Evolutionary conservation across 2,888 invertebrate genomes (phyloP), one percentile per base, ranked within the genome.

Genomic region (Plebejus melissa): DNA sequence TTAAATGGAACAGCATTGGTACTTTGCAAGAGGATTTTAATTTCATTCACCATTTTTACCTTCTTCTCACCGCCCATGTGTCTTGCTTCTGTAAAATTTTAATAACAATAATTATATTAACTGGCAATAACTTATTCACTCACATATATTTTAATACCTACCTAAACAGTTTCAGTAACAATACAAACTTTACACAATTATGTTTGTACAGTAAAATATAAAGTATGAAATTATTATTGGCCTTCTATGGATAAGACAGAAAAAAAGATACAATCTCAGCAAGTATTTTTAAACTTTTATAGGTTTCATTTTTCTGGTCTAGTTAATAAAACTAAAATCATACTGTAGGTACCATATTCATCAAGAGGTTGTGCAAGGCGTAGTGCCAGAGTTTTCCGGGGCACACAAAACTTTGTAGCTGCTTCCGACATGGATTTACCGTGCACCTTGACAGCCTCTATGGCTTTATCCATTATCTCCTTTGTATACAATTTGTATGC

Each of bases 1-100:
- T 84, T 85, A 74, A 90, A 90, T 0, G 88, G 88, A 0, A 82
- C 81, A 0, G 84, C 88, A 74, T 88, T 90, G 0, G 89, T 88
- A 70, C 79, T 87, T 16, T 86, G 81, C 0, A 90, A 76, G 72
- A 90, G 83, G 0, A 82, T 85, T 9, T 82, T 79, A 0, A 89
- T 75, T 75, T 75, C 75, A 32, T 75, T 54, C 7, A 75, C 32
- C n/a, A 75, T 11, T 75, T 75, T 75, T 36, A 6, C 13, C n/a
- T 50, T 69, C n/a, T 54, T 69, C n/a, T 69, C 69, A n/a, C 65
- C 54, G 9, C 36, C 69, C n/a, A 36, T 5, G 22, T 65, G 5
- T 74, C 36, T 74, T 32, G 5, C 11, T 32, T 74, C 65, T 65
- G 65, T 65, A 65, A 65, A 65, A 60, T 60, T 60, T 28, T 11